Conservation (phyloP, 2,888 invertebrate species). For the Sericinus montela region DNA sequence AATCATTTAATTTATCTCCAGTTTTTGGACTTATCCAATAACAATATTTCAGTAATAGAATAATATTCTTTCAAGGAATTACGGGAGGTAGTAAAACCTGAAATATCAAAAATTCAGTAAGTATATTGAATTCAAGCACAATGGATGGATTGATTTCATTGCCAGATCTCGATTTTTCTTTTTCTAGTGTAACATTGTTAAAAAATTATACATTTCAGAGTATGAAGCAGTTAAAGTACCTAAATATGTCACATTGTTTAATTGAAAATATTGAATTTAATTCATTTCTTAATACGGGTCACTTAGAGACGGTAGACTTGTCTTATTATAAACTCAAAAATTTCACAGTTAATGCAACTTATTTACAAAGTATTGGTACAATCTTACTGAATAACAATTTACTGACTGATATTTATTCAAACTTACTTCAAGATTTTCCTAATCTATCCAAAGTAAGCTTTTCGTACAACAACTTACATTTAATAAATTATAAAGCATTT, state of each 20-base stretch:
- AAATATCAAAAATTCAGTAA: conserved; percentile 49
- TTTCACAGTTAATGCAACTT: conserved; percentile 46
- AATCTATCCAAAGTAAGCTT: conserved; percentile 34
- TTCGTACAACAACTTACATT: conserved; percentile 38
- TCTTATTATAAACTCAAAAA: conserved; percentile 43
- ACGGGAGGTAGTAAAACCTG: conserved; percentile 39
- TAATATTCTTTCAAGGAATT: conserved; percentile 41
- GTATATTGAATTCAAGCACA: conserved; percentile 32
- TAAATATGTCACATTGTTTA: conserved; percentile 49
- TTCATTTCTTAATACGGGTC: conserved; percentile 40
- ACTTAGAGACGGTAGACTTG: conserved; percentile 47
- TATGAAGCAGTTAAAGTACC: conserved; percentile 41
- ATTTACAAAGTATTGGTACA: conserved; percentile 34
- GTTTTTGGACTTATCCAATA: conserved; percentile 51
- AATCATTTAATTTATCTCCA: conserved; percentile 34
- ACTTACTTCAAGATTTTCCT: conserved; percentile 32
- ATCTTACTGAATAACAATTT: conserved; percentile 48
- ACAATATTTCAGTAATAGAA: conserved; percentile 43
- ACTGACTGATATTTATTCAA: conserved; percentile 32
- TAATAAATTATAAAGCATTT: conserved; percentile 34
- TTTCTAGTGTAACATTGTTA: conserved; percentile 36
- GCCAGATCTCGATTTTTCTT: conserved; percentile 50
- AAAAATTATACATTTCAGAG: conserved; percentile 49
- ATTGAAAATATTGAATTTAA: conserved; percentile 45
- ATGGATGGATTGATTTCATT: conserved; percentile 47